Percentiles rank a stretch among this genome's conserved stretches.
Evolutionary conservation across 92 coral and sea anemone species (phyloP).

Genomic region (Epizoanthus fatuus): DNA sequence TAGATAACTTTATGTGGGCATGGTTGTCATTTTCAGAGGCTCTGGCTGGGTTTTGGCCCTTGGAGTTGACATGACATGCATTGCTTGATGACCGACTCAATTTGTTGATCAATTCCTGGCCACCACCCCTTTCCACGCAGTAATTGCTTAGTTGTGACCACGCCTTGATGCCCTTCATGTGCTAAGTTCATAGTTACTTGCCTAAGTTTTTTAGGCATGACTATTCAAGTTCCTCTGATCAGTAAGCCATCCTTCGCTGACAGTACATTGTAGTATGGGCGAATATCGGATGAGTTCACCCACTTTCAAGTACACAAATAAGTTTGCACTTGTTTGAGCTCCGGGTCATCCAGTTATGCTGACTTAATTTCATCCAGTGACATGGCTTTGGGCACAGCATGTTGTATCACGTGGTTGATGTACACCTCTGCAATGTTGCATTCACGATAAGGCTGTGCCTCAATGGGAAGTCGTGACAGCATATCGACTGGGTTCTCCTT

Average conservation of each 20-base stretch:
- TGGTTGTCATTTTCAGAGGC: too few species aligned
- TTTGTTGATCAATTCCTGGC: conserved; percentile 13
- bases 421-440: not conserved
- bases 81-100: not conserved
- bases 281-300: not conserved
- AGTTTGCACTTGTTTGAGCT: not conserved
- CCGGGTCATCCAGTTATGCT: not conserved
- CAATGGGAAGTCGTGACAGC: not conserved
- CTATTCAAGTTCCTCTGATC: not conserved
- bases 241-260: not conserved
- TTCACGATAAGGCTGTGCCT: not conserved
- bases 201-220: not conserved
- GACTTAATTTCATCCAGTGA: not conserved
- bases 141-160: not conserved
- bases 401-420: not conserved
- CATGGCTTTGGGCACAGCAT: conserved; percentile 15
- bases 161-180: not conserved
- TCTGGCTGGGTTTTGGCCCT: too few species aligned
- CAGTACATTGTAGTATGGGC: not conserved
- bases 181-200: not conserved
- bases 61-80: conserved; percentile 1
- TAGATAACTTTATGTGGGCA: too few species aligned
- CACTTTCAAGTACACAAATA: not conserved
- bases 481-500: not conserved
- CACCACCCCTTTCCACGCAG: conserved; percentile 7